Evolutionary conservation across 1,140 invertebrate genomes (phyloP).

Genomic region (Acromyrmex heyeri): DNA sequence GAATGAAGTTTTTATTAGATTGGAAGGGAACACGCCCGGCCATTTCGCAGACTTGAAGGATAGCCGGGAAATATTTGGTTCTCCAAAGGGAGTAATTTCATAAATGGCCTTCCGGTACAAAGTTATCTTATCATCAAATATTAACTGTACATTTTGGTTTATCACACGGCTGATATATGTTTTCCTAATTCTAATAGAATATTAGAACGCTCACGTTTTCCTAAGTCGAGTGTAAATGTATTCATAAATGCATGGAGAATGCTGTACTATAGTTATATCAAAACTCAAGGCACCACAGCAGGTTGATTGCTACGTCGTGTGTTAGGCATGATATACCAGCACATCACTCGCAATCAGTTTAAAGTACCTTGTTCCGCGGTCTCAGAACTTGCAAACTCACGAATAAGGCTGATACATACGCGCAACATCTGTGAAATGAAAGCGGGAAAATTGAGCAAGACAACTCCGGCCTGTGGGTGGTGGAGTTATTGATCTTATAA

Average conservation of each 20-base stretch:
- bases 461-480: background rate
- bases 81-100: slow-evolving; percentile 42
- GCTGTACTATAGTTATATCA: background rate
- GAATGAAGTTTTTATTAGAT: slow-evolving; percentile 73
- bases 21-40: slow-evolving; percentile 9
- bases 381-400: slow-evolving; percentile 45
- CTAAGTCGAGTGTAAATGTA: background rate
- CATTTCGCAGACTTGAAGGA: slow-evolving; percentile 11
- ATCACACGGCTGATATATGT: too few relatives aligned
- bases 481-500: slow-evolving; percentile 45
- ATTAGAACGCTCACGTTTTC: background rate
- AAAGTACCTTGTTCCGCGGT: slow-evolving; percentile 45
- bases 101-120: background rate
- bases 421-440: slow-evolving; percentile 16
- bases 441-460: slow-evolving; percentile 38
- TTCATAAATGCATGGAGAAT: slow-evolving; percentile 13
- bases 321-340: slow-evolving; percentile 43
- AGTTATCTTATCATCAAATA: slow-evolving; percentile 21
- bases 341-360: slow-evolving; percentile 62
- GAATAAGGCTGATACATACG: background rate
- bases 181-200: background rate
- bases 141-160: background rate
- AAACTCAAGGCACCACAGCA: background rate
- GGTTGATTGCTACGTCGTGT: slow-evolving; percentile 38
- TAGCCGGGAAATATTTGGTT: slow-evolving; percentile 6